These are phyloP conservation scores for Meganola albula DNA, from an alignment of 2,888 invertebrate genomes.

Conservation along the genomic window DNA sequence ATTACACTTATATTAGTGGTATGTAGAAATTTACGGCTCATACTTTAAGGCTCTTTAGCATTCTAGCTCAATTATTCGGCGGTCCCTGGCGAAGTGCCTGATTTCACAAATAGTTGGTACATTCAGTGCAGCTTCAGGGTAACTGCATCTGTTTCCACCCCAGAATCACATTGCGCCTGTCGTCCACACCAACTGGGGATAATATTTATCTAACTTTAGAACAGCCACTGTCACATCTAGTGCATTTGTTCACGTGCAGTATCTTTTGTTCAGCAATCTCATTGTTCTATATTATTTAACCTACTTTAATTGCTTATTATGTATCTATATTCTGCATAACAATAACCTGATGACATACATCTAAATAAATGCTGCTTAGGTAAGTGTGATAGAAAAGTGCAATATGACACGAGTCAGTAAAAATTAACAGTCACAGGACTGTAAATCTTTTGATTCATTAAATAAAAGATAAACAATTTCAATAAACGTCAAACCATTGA, in stretches of 20 bases:
- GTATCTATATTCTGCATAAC: background rate
- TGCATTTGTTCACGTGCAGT: constrained; percentile 24
- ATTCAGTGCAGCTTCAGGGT: constrained; percentile 27
- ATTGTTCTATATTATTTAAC: constrained; percentile 17
- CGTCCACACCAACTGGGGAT: constrained; percentile 35
- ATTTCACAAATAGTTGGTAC: constrained; percentile 41
- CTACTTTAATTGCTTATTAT: constrained; percentile 8
- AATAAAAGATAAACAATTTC: no score
- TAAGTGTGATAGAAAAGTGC: no score
- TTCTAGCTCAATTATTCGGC: constrained; percentile 33
- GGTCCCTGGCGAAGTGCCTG: constrained; percentile 60
- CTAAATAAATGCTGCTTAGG: no score
- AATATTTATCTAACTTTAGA: constrained; percentile 48
- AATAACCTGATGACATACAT: background rate
- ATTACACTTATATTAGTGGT: no score
- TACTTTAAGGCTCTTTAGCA: constrained; percentile 35
- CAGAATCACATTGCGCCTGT: constrained; percentile 34
- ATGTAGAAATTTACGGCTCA: no score
- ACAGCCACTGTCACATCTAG: constrained; percentile 40
- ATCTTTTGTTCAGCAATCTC: constrained; percentile 19
- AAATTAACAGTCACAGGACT: no score
- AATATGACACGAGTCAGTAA: no score
- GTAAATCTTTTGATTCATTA: no score
- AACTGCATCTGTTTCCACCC: constrained; percentile 31
- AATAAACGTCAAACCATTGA: no score